Conservation (phyloP, 53 echinoderm and acorn worm genomes). For the Apostichopus leukothele region DNA sequence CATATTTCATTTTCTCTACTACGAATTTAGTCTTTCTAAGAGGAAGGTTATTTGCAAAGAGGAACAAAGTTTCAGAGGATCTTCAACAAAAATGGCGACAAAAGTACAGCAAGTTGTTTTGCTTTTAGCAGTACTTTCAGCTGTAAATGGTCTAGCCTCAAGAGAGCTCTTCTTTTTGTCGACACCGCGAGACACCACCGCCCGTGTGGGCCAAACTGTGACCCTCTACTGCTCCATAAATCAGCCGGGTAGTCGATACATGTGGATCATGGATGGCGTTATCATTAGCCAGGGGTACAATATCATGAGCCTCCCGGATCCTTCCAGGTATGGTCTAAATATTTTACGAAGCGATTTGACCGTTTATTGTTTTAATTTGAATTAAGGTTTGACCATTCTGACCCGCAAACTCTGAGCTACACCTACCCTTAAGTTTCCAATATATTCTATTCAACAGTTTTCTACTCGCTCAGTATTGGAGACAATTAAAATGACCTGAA, state of each 20-base stretch:
- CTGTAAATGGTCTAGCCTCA: conserved; percentile 52
- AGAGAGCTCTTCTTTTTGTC: conserved; percentile 39
- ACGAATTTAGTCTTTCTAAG: background rate
- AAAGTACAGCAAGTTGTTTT: background rate
- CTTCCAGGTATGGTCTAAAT: conserved; percentile 33
- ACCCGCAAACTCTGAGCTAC: too few species aligned
- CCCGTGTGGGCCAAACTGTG: conserved; percentile 52
- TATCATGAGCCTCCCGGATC: conserved; percentile 42
- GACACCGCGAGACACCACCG: conserved; percentile 61
- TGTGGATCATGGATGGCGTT: conserved; percentile 76
- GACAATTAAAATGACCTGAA: too few species aligned
- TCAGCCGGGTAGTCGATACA: conserved; percentile 51
- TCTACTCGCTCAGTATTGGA: too few species aligned
- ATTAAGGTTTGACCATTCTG: too few species aligned
- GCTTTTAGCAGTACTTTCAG: background rate
- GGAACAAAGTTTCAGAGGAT: too few species aligned
- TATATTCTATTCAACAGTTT: too few species aligned
- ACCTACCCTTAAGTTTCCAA: too few species aligned
- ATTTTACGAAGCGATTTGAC: too few species aligned
- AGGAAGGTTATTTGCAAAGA: too few species aligned
- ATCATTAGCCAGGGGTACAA: conserved; percentile 68
- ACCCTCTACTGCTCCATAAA: conserved; percentile 72
- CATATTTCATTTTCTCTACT: too few species aligned
- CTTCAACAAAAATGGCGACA: background rate
- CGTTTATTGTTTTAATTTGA: too few species aligned